Base-by-base conservation (phyloP, 1,140 invertebrate species). In the Tetramorium alpestre region DNA sequence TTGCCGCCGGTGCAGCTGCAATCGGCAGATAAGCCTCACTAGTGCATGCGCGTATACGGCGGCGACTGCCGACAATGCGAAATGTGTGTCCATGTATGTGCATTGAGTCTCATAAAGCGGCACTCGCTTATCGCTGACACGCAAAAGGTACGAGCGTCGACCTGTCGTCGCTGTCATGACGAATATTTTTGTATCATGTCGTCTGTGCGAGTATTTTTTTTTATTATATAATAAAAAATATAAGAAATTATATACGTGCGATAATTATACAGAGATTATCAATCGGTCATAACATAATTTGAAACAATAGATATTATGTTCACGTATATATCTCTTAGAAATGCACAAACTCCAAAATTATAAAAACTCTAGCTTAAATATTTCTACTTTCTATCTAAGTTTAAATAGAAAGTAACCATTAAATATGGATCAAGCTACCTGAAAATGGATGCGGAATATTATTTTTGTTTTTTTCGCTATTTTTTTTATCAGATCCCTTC, bases 1-100 rank as follows among this genome's bases (percentile, higher is more conserved):
- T 89, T 88, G 82, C 64, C 49, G 49, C 72, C 54, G 28, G 6
- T 60, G 86, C 90, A 91, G 90, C 91, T 91, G 91, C 90, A 88
- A 91, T 86, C 78, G 58, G 62, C 41, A 81, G 82, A 91, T 91
- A 91, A 89, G 38, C 64, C 41, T 73, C 28, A n/a, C 54, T 56
- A 54, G 49, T 69, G 67, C 62, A 49, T 18, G 54, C 56, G 49
- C 54, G 67, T 58, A 64, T 58, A 64, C 67, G 56, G 11, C 60
- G 5, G 41, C 33, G 22, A 49, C 44, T 28, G 38, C 65, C 58
- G 77, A 58, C 85, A 76, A 88, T 69, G 78, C 86, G 58, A 77
- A 60, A 84, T 25, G 65, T 47, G 25, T 72, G 78, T 25, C 64
- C 65, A 16, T 49, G 38, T 54, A 56, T 47, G 51, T 78, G 64